These are phyloP conservation scores for Eulemur rubriventer DNA, from an alignment of 2,797 vertebrate genomes.

Conservation along the genomic window DNA sequence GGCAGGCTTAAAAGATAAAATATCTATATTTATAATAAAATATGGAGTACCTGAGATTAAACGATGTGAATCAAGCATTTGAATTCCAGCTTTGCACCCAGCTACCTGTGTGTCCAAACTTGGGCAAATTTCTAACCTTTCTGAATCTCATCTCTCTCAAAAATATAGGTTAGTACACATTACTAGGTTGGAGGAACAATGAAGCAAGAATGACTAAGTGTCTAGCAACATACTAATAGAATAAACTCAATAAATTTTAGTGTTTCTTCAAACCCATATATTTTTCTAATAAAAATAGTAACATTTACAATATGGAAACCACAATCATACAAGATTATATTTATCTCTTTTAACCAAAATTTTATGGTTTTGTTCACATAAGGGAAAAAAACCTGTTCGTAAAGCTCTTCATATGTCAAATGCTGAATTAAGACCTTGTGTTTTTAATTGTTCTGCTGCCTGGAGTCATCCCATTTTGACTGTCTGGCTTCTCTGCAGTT, in stretches of 20 bases:
- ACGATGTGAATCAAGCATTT: not conserved
- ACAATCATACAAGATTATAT: not conserved
- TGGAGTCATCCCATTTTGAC: constrained; percentile 56
- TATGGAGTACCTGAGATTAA: not conserved
- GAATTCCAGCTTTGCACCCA: not conserved
- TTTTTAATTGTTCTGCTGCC: constrained; percentile 60
- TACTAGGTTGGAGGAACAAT: not conserved
- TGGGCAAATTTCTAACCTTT: not conserved
- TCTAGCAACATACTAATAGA: not conserved
- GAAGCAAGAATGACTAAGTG: not conserved
- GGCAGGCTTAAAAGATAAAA: not conserved
- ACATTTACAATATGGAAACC: not conserved
- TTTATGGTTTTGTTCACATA: not conserved
- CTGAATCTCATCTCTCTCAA: not conserved
- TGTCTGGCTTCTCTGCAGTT: constrained; percentile 48
- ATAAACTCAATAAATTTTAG: not conserved
- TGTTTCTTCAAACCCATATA: not conserved
- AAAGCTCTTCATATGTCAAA: constrained; percentile 36
- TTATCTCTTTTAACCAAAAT: not conserved
- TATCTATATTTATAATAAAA: too few relatives aligned
- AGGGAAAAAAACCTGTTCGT: not conserved
- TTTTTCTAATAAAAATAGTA: not conserved
- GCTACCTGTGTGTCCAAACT: not conserved
- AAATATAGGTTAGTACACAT: not conserved
- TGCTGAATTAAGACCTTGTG: not conserved